Percentiles rank a stretch among this genome's conserved stretches.
These are phyloP conservation scores for Amiota minor DNA, from an alignment of 2,888 invertebrate genomes.

Conservation along the genomic window DNA sequence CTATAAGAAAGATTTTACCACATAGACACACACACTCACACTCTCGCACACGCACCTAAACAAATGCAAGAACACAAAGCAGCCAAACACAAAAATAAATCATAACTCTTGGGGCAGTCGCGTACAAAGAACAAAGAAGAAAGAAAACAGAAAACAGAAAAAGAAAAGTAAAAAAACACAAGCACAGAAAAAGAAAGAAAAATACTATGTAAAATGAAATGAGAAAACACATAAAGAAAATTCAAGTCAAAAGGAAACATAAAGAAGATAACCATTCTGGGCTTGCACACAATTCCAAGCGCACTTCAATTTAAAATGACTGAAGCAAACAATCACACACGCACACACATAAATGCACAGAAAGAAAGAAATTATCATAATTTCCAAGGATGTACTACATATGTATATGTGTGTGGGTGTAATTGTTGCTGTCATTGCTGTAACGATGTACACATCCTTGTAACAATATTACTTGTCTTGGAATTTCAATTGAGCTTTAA, in stretches of 20 bases:
- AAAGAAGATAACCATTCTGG: constrained; percentile 15
- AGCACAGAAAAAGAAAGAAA: background rate
- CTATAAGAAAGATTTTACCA: background rate
- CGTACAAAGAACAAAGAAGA: background rate
- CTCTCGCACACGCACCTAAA: background rate
- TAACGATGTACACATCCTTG: too few relatives aligned
- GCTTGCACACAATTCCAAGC: constrained; percentile 30
- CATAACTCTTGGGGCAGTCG: constrained; percentile 10
- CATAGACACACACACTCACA: background rate
- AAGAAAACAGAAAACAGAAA: background rate
- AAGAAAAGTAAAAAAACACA: background rate
- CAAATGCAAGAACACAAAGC: background rate
- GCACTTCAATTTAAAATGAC: constrained; percentile 5
- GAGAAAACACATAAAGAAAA: constrained; percentile 1
- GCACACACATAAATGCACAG: background rate
- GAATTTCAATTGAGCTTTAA: too few relatives aligned
- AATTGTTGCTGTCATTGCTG: constrained; percentile 3
- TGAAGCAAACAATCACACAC: background rate
- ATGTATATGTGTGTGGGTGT: constrained; percentile 22
- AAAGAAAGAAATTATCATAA: too few relatives aligned
- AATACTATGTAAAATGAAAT: background rate
- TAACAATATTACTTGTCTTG: too few relatives aligned
- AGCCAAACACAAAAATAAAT: constrained; percentile 1
- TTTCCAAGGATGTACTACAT: background rate
- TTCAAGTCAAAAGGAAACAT: constrained; percentile 20